Conservation (phyloP, 1,140 invertebrate species). For the Apolygus lucorum region DNA sequence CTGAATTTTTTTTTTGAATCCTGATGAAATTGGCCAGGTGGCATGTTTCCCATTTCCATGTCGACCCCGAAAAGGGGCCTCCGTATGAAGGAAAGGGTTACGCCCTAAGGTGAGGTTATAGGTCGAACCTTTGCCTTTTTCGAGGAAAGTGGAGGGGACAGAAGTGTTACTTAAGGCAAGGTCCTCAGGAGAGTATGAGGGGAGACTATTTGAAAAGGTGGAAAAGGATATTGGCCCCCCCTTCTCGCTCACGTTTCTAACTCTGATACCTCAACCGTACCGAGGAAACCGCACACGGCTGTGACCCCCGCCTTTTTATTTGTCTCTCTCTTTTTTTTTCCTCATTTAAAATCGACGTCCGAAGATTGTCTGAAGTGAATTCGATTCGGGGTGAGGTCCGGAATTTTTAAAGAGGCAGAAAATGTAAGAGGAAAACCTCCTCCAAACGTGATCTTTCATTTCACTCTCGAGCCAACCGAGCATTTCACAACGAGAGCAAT, state of each 20-base stretch:
- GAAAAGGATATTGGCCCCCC: constrained; percentile 4
- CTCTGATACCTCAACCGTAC: too few relatives aligned
- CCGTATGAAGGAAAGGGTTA: too few relatives aligned
- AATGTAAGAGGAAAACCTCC: background rate
- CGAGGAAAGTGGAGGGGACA: too few relatives aligned
- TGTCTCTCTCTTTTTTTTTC: too few relatives aligned
- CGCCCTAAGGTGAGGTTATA: too few relatives aligned
- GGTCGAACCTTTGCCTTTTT: too few relatives aligned
- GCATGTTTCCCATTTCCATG: constrained; percentile 14
- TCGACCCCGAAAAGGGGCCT: background rate
- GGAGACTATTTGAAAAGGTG: background rate
- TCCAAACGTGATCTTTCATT: too few relatives aligned
- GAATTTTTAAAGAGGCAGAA: background rate
- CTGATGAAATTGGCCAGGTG: constrained; percentile 14
- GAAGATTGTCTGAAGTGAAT: constrained; percentile 4
- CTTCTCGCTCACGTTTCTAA: too few relatives aligned
- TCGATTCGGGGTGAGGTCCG: background rate
- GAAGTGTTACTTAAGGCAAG: constrained; percentile 11
- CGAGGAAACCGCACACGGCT: background rate
- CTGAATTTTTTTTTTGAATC: background rate
- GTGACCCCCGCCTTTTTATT: background rate
- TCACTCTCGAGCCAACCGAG: too few relatives aligned
- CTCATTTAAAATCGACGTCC: too few relatives aligned
- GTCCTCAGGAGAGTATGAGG: background rate
- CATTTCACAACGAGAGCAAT: too few relatives aligned